phyloP scores from a whole-genome alignment of 2,113 vertebrate genomes.

The Pandion haliaetus region DNA sequence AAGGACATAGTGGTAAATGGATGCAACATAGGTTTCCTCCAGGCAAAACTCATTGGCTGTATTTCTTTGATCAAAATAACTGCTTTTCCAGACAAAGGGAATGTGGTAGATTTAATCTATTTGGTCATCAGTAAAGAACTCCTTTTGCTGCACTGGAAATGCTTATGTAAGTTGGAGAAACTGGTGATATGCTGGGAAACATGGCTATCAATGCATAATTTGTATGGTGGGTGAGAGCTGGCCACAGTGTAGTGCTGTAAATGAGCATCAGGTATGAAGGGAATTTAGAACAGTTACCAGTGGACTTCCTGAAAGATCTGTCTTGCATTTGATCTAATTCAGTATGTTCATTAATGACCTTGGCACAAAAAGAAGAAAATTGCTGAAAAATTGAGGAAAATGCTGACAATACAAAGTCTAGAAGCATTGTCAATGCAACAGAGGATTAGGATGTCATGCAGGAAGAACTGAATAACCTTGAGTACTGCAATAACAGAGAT shows the following conservation, averaged over 20 bases:
- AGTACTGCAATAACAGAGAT: background rate
- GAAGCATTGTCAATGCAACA: background rate
- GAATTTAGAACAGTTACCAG: background rate
- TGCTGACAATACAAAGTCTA: background rate
- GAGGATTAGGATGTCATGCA: background rate
- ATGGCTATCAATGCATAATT: background rate
- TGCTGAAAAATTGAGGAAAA: background rate
- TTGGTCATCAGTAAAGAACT: background rate
- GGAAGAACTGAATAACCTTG: background rate
- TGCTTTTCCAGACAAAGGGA: background rate
- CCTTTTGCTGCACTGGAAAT: background rate
- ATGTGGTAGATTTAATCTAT: background rate
- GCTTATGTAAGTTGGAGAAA: background rate
- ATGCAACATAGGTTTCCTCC: background rate
- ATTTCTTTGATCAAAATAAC: constrained; percentile 4
- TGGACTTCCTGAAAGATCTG: background rate
- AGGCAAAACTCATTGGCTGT: background rate
- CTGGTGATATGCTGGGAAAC: background rate
- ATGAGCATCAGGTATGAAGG: background rate
- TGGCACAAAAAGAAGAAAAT: background rate
- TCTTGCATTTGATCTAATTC: background rate
- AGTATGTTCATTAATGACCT: background rate
- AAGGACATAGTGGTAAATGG: background rate
- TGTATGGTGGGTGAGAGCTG: background rate
- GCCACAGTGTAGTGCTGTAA: background rate